Evolutionary conservation across 2,113 vertebrate genomes (phyloP), one percentile per base, ranked within the genome.

Genomic region (Ptyas mucosa): DNA sequence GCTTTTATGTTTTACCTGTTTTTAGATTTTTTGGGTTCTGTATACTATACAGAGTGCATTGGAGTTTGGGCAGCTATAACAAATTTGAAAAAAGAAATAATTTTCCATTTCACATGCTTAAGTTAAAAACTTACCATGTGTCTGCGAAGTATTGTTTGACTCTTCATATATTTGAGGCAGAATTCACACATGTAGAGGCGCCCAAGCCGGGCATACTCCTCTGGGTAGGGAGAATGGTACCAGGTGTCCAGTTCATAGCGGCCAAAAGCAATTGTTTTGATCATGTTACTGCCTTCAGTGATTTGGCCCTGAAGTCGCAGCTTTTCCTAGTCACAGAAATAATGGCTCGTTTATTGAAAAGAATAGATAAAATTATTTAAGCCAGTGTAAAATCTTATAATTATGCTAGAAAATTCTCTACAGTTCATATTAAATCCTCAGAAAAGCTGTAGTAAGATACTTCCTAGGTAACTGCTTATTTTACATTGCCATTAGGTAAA

Each of bases 91-190:
- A 58, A 58, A 58, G 7, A 58, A 24, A 58, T 24, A 58, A 58
- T 58, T 58, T 58, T 58, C 57, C 8, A 24, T 58, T 24, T 58
- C 23, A 9, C 6, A 58, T 23, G 7, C 23, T 21, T 58, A 58
- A 49, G 11, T 34, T 23, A 51, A 12, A 5, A 49, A 87, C 98
- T 97, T 94, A 99, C 99, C 99, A 99, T 99, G 97, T 99, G 99
- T 64, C 99, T 97, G 51, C 99, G 98, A 53, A 99, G 98, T 92
- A 99, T 99, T 3, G 99, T 99, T 95, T 99, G 99, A 96, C 99
- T 99, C 97, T 99, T 99, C 99, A 99, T 99, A 90, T 99, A 99
- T 91, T 99, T 99, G 92, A 99, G 98, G 93, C 99, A 99, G 97
- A 99, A 99, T 95, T 99, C 99, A 7, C 99, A 99, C 97, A 99